Evolutionary conservation across 2,888 invertebrate genomes (phyloP).

Genomic region (Drosophila pegasa): DNA sequence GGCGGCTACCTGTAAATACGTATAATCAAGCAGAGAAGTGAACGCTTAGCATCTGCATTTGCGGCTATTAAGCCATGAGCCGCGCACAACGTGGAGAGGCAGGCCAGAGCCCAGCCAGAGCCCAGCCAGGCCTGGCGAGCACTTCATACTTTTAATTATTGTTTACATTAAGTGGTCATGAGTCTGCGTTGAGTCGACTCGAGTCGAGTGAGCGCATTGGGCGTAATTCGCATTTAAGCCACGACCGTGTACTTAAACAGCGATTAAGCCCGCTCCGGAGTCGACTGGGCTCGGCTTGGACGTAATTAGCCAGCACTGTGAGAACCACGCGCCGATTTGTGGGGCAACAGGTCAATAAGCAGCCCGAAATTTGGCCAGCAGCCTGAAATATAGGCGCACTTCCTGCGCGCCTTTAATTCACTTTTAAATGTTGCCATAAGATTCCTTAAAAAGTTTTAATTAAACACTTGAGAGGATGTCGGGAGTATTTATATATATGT

Average conservation of each 20-base stretch:
- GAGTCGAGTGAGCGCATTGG: conserved; percentile 63
- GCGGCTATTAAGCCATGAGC: conserved; percentile 74
- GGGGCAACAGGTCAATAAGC: conserved; percentile 72
- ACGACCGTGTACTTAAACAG: conserved; percentile 78
- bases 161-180: conserved; percentile 81
- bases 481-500: conserved; percentile 2
- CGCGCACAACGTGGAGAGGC: conserved; percentile 24
- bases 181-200: conserved; percentile 50
- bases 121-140: conserved; percentile 26
- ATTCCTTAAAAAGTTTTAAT: conserved; percentile 65
- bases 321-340: conserved; percentile 60
- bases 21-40: conserved; percentile 56
- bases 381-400: conserved; percentile 43
- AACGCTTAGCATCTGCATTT: conserved; percentile 62
- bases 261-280: conserved; percentile 64
- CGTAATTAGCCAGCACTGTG: conserved; percentile 71
- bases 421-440: conserved; percentile 64
- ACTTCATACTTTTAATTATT: conserved; percentile 74
- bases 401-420: conserved; percentile 69
- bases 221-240: conserved; percentile 79
- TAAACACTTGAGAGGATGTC: conserved; percentile 57
- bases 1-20: conserved; percentile 31
- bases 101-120: conserved; percentile 22
- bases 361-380: conserved; percentile 20
- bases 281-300: conserved; percentile 18